Conservation (phyloP, 1,140 invertebrate genomes). For the Megalopta genalis region DNA sequence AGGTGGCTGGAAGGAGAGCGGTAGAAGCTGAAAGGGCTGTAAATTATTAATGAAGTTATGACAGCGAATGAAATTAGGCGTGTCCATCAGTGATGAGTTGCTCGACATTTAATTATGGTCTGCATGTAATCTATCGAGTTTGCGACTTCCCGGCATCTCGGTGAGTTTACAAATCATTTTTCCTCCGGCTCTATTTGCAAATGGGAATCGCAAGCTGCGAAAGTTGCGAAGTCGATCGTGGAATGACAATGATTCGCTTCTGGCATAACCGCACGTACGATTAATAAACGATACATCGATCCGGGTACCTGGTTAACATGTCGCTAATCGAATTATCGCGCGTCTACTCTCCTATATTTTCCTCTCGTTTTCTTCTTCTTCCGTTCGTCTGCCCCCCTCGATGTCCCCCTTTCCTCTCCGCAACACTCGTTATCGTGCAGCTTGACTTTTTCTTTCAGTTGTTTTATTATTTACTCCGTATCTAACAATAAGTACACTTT, state of each 20-base stretch:
- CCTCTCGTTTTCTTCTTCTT: neutral
- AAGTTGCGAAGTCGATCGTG: conserved; percentile 35
- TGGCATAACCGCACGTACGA: conserved; percentile 66
- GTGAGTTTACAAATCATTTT: conserved; percentile 58
- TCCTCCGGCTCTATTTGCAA: conserved; percentile 34
- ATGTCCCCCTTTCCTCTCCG: conserved; percentile 33
- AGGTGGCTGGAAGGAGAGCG: neutral
- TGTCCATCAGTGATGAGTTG: conserved; percentile 61
- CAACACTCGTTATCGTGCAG: neutral
- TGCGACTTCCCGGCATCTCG: conserved; percentile 13
- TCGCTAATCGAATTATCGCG: conserved; percentile 64
- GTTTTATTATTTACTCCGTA: conserved; percentile 6
- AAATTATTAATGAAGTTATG: conserved; percentile 59
- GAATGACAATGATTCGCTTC: conserved; percentile 52
- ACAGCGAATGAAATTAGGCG: conserved; percentile 56
- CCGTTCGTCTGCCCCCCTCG: neutral
- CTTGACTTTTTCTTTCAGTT: neutral
- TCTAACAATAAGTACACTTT: conserved; percentile 26
- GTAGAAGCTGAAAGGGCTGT: conserved; percentile 34
- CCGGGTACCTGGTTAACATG: conserved; percentile 53
- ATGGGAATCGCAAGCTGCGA: conserved; percentile 14
- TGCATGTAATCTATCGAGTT: conserved; percentile 54
- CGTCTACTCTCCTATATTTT: neutral
- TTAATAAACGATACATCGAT: conserved; percentile 69
- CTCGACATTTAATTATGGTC: conserved; percentile 62